Conservation (phyloP, 2,888 invertebrate genomes). For the Molorchus minor region DNA sequence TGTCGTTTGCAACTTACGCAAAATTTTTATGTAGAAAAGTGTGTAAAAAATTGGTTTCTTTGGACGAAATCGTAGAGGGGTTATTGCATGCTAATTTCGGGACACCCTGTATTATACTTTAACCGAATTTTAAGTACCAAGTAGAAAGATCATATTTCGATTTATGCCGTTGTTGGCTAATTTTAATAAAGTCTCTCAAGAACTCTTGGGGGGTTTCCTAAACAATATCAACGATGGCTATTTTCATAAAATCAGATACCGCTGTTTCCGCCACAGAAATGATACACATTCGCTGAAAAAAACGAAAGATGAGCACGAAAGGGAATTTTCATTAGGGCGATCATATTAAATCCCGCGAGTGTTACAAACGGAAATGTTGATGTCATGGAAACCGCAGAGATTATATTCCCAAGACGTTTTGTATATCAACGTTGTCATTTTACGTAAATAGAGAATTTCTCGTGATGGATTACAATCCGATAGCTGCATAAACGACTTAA, state of each 20-base stretch:
- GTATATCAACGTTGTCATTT: constrained; percentile 44
- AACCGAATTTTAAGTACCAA: too few species aligned
- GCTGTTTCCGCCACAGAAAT: not conserved
- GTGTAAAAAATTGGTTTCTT: too few species aligned
- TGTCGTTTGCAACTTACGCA: too few species aligned
- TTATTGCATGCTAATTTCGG: too few species aligned
- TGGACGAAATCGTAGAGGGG: too few species aligned
- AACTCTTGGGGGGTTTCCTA: too few species aligned
- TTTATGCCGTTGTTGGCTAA: too few species aligned
- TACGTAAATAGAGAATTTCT: constrained; percentile 43
- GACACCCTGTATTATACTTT: too few species aligned
- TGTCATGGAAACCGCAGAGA: constrained; percentile 40
- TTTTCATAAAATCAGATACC: constrained; percentile 11
- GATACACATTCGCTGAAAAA: constrained; percentile 5
- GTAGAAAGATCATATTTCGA: too few species aligned
- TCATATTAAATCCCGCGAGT: constrained; percentile 12
- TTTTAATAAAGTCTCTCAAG: too few species aligned
- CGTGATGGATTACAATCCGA: constrained; percentile 49
- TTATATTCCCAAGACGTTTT: constrained; percentile 38
- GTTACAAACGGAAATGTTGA: constrained; percentile 32
- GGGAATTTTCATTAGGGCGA: constrained; percentile 23
- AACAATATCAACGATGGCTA: not conserved
- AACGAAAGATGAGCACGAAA: constrained; percentile 4
- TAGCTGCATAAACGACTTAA: constrained; percentile 32
- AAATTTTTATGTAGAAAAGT: too few species aligned